Percentiles rank a stretch among this genome's conserved stretches.
phyloP scores from a whole-genome alignment of 2,113 vertebrate genomes.

The Riparia riparia region DNA sequence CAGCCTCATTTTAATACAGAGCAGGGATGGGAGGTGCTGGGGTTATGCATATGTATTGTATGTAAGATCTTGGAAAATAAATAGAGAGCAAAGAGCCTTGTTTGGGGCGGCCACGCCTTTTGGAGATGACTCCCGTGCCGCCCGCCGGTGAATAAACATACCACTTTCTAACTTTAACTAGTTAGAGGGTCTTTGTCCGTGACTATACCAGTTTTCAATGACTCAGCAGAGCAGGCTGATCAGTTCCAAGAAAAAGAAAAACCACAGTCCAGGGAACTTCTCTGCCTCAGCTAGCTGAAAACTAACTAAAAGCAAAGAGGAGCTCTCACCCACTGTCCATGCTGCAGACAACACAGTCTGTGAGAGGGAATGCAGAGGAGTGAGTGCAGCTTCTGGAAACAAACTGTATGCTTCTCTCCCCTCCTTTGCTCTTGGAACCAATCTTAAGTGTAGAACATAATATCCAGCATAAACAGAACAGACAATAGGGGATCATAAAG shows the following conservation, averaged over 20 bases:
- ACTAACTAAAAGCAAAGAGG: background rate
- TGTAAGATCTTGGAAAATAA: too few species aligned
- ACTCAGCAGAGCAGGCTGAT: background rate
- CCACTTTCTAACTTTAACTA: too few species aligned
- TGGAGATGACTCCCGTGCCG: too few species aligned
- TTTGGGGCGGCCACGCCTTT: too few species aligned
- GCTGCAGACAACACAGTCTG: background rate
- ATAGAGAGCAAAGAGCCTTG: too few species aligned
- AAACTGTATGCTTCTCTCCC: background rate
- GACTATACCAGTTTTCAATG: too few species aligned
- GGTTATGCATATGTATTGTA: too few species aligned
- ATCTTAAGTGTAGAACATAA: background rate
- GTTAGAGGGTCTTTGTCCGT: too few species aligned
- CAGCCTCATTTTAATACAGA: too few species aligned
- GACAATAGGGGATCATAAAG: too few species aligned
- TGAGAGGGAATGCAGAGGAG: background rate
- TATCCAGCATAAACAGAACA: background rate
- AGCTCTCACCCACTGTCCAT: background rate
- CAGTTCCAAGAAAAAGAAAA: background rate
- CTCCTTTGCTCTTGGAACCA: background rate
- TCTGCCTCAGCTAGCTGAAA: background rate
- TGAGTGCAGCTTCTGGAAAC: background rate
- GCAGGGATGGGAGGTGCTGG: too few species aligned
- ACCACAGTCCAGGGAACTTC: background rate
- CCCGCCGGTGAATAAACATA: too few species aligned